phyloP scores from a whole-genome alignment of 2,113 vertebrate genomes.

The Callospermophilus lateralis region DNA sequence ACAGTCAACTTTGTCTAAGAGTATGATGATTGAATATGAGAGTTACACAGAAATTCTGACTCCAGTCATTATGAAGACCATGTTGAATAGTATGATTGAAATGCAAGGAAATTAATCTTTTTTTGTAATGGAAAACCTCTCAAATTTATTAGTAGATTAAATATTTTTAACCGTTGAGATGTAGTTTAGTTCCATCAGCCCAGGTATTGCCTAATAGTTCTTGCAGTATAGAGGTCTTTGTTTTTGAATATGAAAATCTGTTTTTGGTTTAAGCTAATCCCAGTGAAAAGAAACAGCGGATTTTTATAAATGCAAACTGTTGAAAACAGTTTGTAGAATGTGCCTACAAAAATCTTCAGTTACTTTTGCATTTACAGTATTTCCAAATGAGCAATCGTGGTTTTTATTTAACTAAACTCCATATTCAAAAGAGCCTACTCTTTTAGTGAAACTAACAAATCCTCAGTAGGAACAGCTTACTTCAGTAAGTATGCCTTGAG shows the following conservation, averaged over 20 bases:
- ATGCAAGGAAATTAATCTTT: neutral
- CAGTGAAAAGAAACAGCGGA: constrained; percentile 27
- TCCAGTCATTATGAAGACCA: neutral
- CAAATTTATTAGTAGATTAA: neutral
- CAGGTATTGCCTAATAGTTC: neutral
- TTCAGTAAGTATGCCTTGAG: constrained; percentile 22
- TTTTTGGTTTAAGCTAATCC: constrained; percentile 43
- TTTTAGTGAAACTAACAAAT: constrained; percentile 20
- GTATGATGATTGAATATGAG: constrained; percentile 11
- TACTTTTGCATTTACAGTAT: constrained; percentile 45
- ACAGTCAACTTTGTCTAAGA: neutral
- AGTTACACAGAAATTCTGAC: constrained; percentile 41
- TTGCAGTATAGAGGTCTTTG: neutral
- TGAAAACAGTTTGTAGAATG: neutral
- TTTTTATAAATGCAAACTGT: constrained; percentile 9
- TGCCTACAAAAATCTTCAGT: neutral
- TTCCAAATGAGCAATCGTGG: constrained; percentile 2
- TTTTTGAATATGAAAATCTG: constrained; percentile 57
- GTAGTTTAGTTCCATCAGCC: constrained; percentile 1
- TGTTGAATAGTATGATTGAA: constrained; percentile 42
- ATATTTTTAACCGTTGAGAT: neutral
- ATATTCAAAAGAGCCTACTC: neutral
- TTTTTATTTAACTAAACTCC: constrained; percentile 25
- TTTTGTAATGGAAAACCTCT: too few species aligned
- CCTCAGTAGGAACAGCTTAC: neutral